A percentile compares a stretch with the other conserved stretches of the same genome.
phyloP scores from a whole-genome alignment of 30 jellyfish, hydroid and myxozoan genomes.

The Catostylus mosaicus region DNA sequence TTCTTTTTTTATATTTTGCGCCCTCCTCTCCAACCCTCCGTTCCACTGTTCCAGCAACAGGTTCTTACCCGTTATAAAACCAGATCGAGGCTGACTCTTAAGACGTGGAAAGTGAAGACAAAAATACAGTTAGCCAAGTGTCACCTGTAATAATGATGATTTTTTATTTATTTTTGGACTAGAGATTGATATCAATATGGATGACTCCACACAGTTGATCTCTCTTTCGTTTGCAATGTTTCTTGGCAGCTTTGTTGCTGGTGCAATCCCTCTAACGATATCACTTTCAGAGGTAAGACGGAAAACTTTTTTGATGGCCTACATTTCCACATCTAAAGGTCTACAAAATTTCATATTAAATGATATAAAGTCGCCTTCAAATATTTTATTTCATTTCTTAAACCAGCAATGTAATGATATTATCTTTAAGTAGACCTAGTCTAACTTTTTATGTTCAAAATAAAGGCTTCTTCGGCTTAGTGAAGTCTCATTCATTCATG shows the following conservation, averaged over 20 bases:
- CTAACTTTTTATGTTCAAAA: no score
- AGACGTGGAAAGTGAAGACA: neutral
- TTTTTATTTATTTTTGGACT: no score
- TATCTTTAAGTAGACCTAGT: no score
- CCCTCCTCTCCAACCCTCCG: neutral
- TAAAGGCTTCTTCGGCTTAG: no score
- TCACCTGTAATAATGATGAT: neutral
- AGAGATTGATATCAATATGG: slow-evolving; percentile 47
- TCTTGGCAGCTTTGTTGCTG: slow-evolving; percentile 90
- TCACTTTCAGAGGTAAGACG: slow-evolving; percentile 83
- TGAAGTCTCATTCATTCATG: no score
- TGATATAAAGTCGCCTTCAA: no score
- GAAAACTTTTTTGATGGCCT: no score
- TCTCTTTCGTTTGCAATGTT: slow-evolving; percentile 91
- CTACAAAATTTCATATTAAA: no score
- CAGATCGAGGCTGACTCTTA: neutral
- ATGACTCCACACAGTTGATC: slow-evolving; percentile 70
- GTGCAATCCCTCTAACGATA: slow-evolving; percentile 81
- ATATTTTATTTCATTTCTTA: no score
- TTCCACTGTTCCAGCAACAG: neutral
- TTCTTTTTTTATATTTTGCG: no score
- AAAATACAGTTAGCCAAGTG: neutral
- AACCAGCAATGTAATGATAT: no score
- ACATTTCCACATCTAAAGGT: no score
- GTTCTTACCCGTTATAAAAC: neutral